phyloP scores from a whole-genome alignment of 1,140 invertebrate genomes.

The Atta cephalotes region DNA sequence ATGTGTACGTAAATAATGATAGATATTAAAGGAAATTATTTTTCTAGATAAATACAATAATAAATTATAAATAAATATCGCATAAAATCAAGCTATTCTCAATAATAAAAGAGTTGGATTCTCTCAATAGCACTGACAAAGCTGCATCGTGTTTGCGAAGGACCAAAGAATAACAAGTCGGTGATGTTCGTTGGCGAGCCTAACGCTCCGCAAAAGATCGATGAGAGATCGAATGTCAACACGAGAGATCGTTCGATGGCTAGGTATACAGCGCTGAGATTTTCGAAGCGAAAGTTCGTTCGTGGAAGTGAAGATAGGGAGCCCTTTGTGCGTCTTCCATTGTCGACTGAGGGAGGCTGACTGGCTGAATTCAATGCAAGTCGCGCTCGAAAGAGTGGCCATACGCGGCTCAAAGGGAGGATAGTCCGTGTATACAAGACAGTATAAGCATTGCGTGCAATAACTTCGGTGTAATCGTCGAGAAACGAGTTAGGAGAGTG shows the following conservation, averaged over 20 bases:
- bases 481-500: slow-evolving; percentile 28
- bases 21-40: not conserved
- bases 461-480: slow-evolving; percentile 54
- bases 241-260: slow-evolving; percentile 50
- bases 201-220: slow-evolving; percentile 48
- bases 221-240: slow-evolving; percentile 65
- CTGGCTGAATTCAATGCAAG: slow-evolving; percentile 47
- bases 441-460: slow-evolving; percentile 52
- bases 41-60: not conserved
- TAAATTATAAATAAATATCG: slow-evolving; percentile 20
- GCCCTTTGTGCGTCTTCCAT: slow-evolving; percentile 47
- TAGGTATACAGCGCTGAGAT: slow-evolving; percentile 40
- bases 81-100: not conserved
- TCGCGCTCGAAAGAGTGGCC: slow-evolving; percentile 37
- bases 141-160: slow-evolving; percentile 39
- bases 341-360: slow-evolving; percentile 40
- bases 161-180: slow-evolving; percentile 52
- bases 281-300: slow-evolving; percentile 64
- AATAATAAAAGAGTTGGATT: not conserved
- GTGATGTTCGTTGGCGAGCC: not conserved
- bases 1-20: not conserved
- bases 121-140: slow-evolving; percentile 11
- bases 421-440: slow-evolving; percentile 31
- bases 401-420: slow-evolving; percentile 44
- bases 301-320: slow-evolving; percentile 50